Percentiles rank a stretch among this genome's conserved stretches.
Evolutionary conservation across 2,888 invertebrate genomes (phyloP).

Genomic region (Melolontha melolontha): DNA sequence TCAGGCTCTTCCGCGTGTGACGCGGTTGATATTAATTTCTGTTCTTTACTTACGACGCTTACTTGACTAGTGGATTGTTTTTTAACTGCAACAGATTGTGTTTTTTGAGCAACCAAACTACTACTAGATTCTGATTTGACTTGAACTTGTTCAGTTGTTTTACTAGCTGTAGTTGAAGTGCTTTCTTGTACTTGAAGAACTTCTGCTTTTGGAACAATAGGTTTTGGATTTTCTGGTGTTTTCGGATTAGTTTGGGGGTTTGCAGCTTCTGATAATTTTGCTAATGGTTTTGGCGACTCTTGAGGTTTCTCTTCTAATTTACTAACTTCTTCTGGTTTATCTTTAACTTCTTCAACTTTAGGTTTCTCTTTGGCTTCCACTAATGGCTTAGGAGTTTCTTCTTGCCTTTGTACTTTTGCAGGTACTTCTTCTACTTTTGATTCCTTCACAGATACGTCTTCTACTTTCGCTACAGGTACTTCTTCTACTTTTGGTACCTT

Average conservation of each 20-base stretch:
- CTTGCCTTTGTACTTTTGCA: slow-evolving; percentile 29
- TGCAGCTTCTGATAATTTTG: slow-evolving; percentile 44
- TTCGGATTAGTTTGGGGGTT: slow-evolving; percentile 30
- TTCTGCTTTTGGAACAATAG: slow-evolving; percentile 22
- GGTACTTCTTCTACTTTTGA: slow-evolving; percentile 44
- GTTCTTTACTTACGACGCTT: slow-evolving; percentile 32
- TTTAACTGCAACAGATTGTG: slow-evolving; percentile 24
- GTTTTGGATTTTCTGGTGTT: slow-evolving; percentile 24
- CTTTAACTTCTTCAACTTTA: slow-evolving; percentile 43
- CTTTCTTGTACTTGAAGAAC: slow-evolving; percentile 7
- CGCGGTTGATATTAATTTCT: slow-evolving; percentile 54
- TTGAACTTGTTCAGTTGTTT: slow-evolving; percentile 16
- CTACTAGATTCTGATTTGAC: slow-evolving; percentile 18
- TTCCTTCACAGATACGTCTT: slow-evolving; percentile 57
- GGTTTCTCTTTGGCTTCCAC: slow-evolving; percentile 32
- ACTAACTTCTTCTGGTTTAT: slow-evolving; percentile 45
- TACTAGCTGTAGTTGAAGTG: not conserved
- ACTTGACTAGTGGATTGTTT: slow-evolving; percentile 39
- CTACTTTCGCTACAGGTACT: not conserved
- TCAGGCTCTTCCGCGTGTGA: slow-evolving; percentile 56
- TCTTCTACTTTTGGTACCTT: slow-evolving; percentile 58
- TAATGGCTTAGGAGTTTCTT: slow-evolving; percentile 33
- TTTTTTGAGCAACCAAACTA: slow-evolving; percentile 32
- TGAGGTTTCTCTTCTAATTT: slow-evolving; percentile 42
- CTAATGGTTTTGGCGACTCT: slow-evolving; percentile 43